phyloP scores from a whole-genome alignment of 1,140 invertebrate genomes.

The Drosophila kurseongensis region DNA sequence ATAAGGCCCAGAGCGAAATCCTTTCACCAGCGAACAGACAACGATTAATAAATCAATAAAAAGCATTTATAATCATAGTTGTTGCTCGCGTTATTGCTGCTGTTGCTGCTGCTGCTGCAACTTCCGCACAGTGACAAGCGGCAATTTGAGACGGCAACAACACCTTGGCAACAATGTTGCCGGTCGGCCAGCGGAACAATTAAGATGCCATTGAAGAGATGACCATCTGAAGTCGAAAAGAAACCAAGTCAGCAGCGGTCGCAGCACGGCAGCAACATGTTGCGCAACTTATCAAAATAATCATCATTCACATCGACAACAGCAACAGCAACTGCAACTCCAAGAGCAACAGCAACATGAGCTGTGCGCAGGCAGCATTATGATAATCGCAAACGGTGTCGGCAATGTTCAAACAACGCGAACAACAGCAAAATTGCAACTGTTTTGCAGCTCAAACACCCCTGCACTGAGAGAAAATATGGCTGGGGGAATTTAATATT shows the following conservation, averaged over 20 bases:
- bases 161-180: conserved; percentile 74
- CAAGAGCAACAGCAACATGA: conserved; percentile 29
- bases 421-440: conserved; percentile 70
- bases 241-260: conserved; percentile 17
- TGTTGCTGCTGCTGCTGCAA: conserved; percentile 24
- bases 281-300: conserved; percentile 83
- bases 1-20: conserved; percentile 71
- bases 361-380: conserved; percentile 73
- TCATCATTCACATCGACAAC: conserved; percentile 74
- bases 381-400: conserved; percentile 76
- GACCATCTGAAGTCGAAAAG: conserved; percentile 13
- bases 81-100: conserved; percentile 51
- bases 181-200: conserved; percentile 42
- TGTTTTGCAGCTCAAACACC: conserved; percentile 65
- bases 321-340: conserved; percentile 12
- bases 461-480: conserved; percentile 9
- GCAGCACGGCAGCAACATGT: conserved; percentile 54
- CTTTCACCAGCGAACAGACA: conserved; percentile 69
- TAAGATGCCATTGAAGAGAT: conserved; percentile 56
- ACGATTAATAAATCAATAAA: conserved; percentile 82
- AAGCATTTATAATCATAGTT: conserved; percentile 58
- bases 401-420: conserved; percentile 71
- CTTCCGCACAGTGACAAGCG: conserved; percentile 75
- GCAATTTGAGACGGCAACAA: conserved; percentile 73
- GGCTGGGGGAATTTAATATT: too few relatives aligned